Evolutionary conservation across 2,888 invertebrate species (phyloP), one percentile per base, ranked within the genome.

Genomic region (Ornithoptera alexandrae): DNA sequence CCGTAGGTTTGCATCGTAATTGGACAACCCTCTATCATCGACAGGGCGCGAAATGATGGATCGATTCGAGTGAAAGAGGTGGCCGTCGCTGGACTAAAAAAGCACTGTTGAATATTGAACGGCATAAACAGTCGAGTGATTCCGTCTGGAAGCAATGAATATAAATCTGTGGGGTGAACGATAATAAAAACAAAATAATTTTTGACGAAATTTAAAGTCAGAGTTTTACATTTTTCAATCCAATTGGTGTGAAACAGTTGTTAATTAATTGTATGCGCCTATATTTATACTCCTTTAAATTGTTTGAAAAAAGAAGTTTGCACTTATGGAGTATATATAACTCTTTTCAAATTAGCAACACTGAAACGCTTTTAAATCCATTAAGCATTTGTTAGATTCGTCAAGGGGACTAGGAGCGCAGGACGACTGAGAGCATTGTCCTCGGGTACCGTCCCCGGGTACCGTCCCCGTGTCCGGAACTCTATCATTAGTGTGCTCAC

Each of bases 401-500:
- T 87, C 85, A 88, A 90, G 89, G 87, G 85, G 86, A 75, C 73
- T 77, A 73, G 80, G 77, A 75, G 72, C 69, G 71, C 69, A 68
- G 59, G 68, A 59, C 68, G 59, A 68, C 73, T 72, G 74, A 72
- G 76, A 74, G 72, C 75, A 73, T 72, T 74, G 74, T 73, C 71
- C 72, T 74, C 71, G 74, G 78, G 79, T 80, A 77, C 77, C 82
- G 84, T 78, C 71, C 72, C 74, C 71, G 74, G 78, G 79, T 80
- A 77, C 77, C 82, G 84, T 78, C 81, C 75, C 81, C 76, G 78
- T 79, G 81, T 82, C 81, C 91, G 92, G 92, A 92, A 92, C 91
- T 88, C 87, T 84, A 90, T 92, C 92, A 92, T 92, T 92, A 92
- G 91, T 90, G 90, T 92, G 92, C 81, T 90, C 92, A 89, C 87